Conservation (phyloP, 2,113 vertebrate species). For the Toxostoma redivivum region DNA sequence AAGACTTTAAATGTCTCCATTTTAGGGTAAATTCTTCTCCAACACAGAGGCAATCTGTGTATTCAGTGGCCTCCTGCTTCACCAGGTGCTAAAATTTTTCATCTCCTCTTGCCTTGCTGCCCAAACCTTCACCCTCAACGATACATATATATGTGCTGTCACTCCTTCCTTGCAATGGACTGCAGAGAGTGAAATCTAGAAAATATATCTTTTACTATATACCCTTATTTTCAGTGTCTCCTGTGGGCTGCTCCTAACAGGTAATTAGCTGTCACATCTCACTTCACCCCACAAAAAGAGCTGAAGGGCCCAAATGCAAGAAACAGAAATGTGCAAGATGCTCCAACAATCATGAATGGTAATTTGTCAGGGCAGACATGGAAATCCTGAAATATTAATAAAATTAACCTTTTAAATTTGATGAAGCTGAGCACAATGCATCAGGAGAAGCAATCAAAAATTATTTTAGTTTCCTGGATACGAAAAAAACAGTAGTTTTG, state of each 20-base stretch:
- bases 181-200: background rate
- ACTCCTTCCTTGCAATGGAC: background rate
- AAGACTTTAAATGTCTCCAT: background rate
- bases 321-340: background rate
- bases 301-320: background rate
- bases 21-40: background rate
- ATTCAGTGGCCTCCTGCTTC: background rate
- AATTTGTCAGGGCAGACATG: background rate
- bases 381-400: background rate
- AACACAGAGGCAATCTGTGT: background rate
- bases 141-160: background rate
- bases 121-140: background rate
- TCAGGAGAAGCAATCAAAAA: background rate
- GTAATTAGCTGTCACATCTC: background rate
- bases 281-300: background rate
- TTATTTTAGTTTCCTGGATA: background rate
- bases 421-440: background rate
- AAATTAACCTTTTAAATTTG: background rate
- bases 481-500: background rate
- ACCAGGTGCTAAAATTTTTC: background rate
- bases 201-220: background rate
- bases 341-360: accelerated
- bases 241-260: background rate
- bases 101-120: background rate
- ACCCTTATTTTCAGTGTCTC: background rate